Percentiles rank a stretch among this genome's conserved stretches.
Evolutionary conservation across 2,113 vertebrate species (phyloP).

Genomic region (Platanista minor): DNA sequence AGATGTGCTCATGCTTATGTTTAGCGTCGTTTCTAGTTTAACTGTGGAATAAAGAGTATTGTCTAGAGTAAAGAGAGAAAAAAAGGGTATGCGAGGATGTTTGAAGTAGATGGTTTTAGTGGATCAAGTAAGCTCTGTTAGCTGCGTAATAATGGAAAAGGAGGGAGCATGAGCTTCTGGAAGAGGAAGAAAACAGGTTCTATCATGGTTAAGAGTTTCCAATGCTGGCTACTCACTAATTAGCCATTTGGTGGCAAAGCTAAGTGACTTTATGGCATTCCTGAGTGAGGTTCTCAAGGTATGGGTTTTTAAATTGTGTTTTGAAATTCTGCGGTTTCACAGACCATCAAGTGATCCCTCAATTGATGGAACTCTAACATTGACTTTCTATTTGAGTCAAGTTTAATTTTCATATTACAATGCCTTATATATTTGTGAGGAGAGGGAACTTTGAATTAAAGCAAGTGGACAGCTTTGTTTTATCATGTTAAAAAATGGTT

Average conservation of each 20-base stretch:
- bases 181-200: not conserved
- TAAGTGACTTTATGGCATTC: not conserved
- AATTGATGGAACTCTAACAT: not conserved
- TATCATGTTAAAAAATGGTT: not conserved
- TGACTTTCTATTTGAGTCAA: constrained; percentile 19
- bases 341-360: not conserved
- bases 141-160: not conserved
- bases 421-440: not conserved
- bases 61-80: not conserved
- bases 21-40: not conserved
- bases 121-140: not conserved
- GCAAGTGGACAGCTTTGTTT: not conserved
- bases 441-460: constrained; percentile 11
- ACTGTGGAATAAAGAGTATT: not conserved
- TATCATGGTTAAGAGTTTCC: not conserved
- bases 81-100: not conserved
- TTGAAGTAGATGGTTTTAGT: not conserved
- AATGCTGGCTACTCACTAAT: not conserved
- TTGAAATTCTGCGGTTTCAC: constrained; percentile 21
- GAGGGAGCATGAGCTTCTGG: not conserved
- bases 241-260: not conserved
- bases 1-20: not conserved
- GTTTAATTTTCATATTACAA: constrained; percentile 31
- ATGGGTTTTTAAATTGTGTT: constrained; percentile 10
- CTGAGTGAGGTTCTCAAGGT: not conserved